Evolutionary conservation across 2,888 invertebrate genomes (phyloP).

Genomic region (Timandra comae): DNA sequence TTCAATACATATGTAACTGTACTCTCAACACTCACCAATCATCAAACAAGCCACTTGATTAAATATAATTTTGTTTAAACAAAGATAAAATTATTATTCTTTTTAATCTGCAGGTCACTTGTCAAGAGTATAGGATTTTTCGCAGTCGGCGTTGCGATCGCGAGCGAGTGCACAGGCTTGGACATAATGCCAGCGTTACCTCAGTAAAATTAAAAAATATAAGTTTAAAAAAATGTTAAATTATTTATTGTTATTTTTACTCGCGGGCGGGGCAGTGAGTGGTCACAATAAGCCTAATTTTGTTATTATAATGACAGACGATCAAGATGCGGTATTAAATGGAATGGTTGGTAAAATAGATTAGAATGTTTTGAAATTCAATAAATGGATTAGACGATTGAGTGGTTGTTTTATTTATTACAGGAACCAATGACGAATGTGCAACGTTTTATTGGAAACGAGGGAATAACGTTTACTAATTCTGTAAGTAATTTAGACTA

Average conservation of each 20-base stretch:
- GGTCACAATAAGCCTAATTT: constrained; percentile 79
- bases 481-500: constrained; percentile 76
- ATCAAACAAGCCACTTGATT: no score
- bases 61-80: no score
- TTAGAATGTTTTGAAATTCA: constrained; percentile 36
- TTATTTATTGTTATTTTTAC: constrained; percentile 49
- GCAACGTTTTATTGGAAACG: constrained; percentile 74
- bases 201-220: constrained; percentile 40
- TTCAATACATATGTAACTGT: no score
- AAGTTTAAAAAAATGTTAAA: constrained; percentile 61
- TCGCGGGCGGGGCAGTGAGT: constrained; percentile 32
- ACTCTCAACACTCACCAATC: no score
- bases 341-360: constrained; percentile 81
- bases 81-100: constrained; percentile 22
- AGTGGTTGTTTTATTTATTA: constrained; percentile 43
- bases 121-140: constrained; percentile 89
- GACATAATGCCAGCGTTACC: constrained; percentile 82
- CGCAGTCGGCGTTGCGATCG: constrained; percentile 84
- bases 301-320: constrained; percentile 88
- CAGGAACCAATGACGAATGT: constrained; percentile 83
- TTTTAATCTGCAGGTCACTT: constrained; percentile 81
- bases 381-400: constrained; percentile 48
- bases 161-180: constrained; percentile 85
- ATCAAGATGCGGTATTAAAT: constrained; percentile 87
- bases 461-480: constrained; percentile 83